Percentiles rank a stretch among this genome's conserved stretches.
phyloP scores from a whole-genome alignment of 2,113 vertebrate genomes.

The Onychostruthus taczanowskii region DNA sequence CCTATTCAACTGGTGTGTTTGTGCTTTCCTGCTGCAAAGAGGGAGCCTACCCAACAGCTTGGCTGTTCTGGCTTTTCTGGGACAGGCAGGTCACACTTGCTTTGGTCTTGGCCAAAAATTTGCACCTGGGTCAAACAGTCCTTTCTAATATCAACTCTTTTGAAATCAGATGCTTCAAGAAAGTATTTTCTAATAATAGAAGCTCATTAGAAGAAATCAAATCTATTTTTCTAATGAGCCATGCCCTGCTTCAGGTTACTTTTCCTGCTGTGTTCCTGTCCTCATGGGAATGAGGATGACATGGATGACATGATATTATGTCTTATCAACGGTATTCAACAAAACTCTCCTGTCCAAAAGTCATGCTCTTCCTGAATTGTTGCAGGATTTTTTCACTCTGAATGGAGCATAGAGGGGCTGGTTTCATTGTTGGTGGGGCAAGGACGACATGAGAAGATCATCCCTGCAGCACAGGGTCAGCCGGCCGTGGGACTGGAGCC shows the following conservation, averaged over 20 bases:
- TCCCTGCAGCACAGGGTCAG: rapidly evolving
- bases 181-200: not conserved
- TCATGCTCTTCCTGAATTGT: not conserved
- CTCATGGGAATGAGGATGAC: not conserved
- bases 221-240: not conserved
- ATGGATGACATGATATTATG: not conserved
- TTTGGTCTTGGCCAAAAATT: not conserved
- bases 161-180: not conserved
- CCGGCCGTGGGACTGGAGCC: rapidly evolving
- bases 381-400: not conserved
- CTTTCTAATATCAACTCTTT: not conserved
- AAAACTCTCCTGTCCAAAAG: not conserved
- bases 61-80: not conserved
- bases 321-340: not conserved
- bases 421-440: not conserved
- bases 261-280: not conserved
- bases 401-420: not conserved
- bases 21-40: not conserved
- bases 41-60: not conserved
- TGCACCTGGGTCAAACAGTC: not conserved
- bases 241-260: not conserved
- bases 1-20: rapidly evolving
- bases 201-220: not conserved
- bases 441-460: not conserved
- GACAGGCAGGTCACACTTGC: not conserved